A percentile compares a stretch with the other conserved stretches of the same genome.
Conservation (phyloP, 2,888 invertebrate species). For the Eilema sororculum region DNA sequence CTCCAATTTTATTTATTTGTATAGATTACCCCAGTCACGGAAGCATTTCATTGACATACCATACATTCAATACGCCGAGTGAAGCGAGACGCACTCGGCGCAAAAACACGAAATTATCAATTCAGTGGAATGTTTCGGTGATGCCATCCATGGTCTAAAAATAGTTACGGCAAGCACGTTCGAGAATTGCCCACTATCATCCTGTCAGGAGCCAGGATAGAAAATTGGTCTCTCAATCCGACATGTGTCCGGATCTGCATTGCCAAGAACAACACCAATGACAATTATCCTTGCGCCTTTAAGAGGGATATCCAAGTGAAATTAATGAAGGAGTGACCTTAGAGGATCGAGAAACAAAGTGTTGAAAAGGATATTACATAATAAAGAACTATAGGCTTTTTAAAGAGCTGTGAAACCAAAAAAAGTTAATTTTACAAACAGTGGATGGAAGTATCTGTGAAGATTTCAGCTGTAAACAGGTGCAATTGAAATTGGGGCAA, state of each 20-base stretch:
- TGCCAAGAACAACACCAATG: slow-evolving; percentile 52
- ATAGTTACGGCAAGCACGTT: slow-evolving; percentile 73
- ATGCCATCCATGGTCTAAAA: slow-evolving; percentile 77
- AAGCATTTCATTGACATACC: slow-evolving; percentile 35
- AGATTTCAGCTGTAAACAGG: slow-evolving; percentile 42
- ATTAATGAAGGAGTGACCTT: slow-evolving; percentile 21
- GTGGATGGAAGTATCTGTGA: background rate
- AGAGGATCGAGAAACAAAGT: background rate
- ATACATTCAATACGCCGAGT: slow-evolving; percentile 35
- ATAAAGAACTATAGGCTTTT: background rate
- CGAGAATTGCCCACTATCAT: slow-evolving; percentile 72
- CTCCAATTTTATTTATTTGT: too few species aligned
- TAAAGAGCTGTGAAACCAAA: background rate
- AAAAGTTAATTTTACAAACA: background rate
- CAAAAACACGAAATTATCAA: slow-evolving; percentile 65
- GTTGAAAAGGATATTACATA: background rate
- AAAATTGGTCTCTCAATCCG: slow-evolving; percentile 64
- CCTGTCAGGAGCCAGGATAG: slow-evolving; percentile 71
- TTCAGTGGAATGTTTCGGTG: slow-evolving; percentile 73
- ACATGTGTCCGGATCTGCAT: slow-evolving; percentile 52
- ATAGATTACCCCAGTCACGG: slow-evolving; percentile 41
- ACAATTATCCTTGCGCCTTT: slow-evolving; percentile 45
- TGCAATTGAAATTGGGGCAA: slow-evolving; percentile 73
- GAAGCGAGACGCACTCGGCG: slow-evolving; percentile 52
- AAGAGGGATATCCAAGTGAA: slow-evolving; percentile 44